Conservation (phyloP, 2,797 vertebrate genomes). For the Rhinichthys osculus region DNA sequence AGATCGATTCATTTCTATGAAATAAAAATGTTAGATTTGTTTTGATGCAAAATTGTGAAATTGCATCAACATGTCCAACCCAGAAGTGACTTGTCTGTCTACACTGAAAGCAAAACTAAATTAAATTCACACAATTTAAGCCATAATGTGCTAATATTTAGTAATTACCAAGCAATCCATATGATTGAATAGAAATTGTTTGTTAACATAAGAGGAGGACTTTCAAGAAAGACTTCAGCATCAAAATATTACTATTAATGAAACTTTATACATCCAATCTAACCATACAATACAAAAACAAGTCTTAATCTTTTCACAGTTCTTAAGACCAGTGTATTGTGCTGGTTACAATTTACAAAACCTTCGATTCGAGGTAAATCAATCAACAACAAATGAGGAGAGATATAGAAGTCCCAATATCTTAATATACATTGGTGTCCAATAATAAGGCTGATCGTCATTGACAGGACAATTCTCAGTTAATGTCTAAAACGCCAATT, state of each 20-base stretch:
- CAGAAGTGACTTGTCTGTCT: constrained; percentile 37
- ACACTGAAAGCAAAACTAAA: not conserved
- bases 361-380: not conserved
- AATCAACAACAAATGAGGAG: not conserved
- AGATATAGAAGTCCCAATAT: not conserved
- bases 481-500: constrained; percentile 3
- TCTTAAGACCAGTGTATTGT: not conserved
- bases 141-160: no score
- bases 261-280: not conserved
- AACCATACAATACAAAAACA: not conserved
- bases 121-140: no score
- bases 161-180: not conserved
- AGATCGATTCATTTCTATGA: not conserved
- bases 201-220: not conserved
- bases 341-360: not conserved
- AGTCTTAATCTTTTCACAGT: not conserved
- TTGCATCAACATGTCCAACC: not conserved
- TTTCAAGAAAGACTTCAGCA: not conserved
- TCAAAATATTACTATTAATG: constrained; percentile 6
- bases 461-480: not conserved
- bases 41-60: not conserved
- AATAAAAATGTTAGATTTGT: not conserved
- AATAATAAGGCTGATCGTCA: not conserved
- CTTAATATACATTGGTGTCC: not conserved
- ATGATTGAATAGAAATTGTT: not conserved